Conservation (phyloP, 1,140 invertebrate genomes). For the Alviniconcha marisindica region DNA sequence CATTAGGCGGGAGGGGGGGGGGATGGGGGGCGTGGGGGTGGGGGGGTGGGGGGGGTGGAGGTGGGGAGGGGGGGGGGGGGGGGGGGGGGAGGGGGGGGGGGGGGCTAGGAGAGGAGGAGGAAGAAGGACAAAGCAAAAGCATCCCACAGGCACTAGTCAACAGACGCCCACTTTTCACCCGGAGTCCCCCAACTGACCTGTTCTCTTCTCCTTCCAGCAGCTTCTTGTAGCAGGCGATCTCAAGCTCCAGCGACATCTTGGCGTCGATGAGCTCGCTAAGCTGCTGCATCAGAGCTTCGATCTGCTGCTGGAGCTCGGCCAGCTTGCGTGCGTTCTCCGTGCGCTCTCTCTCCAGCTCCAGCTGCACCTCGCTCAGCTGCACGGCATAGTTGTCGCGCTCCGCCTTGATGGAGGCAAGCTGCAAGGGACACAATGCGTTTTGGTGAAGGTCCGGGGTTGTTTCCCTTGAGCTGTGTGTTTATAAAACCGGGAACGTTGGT, state of each 20-base stretch:
- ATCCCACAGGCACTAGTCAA: background rate
- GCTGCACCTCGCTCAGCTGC: constrained; percentile 54
- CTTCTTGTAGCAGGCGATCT: constrained; percentile 76
- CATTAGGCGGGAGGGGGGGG: no score
- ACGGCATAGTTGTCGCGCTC: constrained; percentile 73
- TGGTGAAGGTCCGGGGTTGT: no score
- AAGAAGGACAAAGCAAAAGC: background rate
- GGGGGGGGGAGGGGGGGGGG: background rate
- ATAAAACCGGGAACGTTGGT: no score
- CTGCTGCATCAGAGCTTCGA: constrained; percentile 63
- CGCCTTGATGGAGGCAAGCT: constrained; percentile 76
- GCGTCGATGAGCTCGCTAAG: constrained; percentile 73
- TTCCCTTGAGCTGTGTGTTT: no score
- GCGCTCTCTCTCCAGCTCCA: constrained; percentile 57
- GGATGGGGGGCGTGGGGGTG: no score
- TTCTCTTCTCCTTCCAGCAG: constrained; percentile 75
- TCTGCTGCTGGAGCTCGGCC: constrained; percentile 49
- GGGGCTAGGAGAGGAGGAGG: no score
- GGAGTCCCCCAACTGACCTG: constrained; percentile 52
- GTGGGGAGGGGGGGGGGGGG: background rate
- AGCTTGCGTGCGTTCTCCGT: constrained; percentile 54
- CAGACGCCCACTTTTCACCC: background rate
- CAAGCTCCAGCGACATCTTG: constrained; percentile 76
- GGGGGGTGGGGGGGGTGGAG: no score
- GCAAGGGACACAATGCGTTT: constrained; percentile 11